Evolutionary conservation across 2,888 invertebrate species (phyloP).

Genomic region (Agonum fuliginosum): DNA sequence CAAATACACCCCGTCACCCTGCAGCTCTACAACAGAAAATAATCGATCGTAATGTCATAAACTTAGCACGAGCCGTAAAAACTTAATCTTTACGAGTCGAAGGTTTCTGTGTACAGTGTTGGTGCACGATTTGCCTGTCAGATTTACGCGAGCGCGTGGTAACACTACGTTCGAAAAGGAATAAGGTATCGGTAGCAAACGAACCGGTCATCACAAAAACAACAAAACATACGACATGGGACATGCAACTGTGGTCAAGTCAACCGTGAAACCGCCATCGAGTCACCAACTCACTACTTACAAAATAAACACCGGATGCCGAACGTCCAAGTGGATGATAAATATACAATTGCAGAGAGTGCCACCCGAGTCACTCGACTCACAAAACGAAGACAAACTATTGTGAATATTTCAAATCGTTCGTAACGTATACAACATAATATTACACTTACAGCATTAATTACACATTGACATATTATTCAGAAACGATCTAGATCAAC

Average conservation of each 20-base stretch:
- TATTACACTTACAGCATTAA: constrained; percentile 28
- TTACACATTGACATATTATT: constrained; percentile 41
- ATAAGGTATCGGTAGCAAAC: constrained; percentile 22
- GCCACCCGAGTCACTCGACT: not conserved
- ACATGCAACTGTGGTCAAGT: not conserved
- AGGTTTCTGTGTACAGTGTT: constrained; percentile 27
- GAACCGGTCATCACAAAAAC: constrained; percentile 11
- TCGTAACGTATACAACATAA: not conserved
- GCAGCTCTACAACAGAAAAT: constrained; percentile 36
- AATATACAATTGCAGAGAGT: not conserved
- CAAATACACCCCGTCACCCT: not conserved
- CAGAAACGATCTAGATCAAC: not conserved
- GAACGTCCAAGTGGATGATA: constrained; percentile 3
- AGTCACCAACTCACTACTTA: not conserved
- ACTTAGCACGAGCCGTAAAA: constrained; percentile 45
- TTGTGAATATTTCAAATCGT: constrained; percentile 32
- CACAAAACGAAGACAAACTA: constrained; percentile 14
- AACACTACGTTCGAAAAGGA: not conserved
- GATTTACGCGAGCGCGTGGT: constrained; percentile 34
- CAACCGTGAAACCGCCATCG: not conserved
- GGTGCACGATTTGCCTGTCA: constrained; percentile 48
- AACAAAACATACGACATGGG: constrained; percentile 24
- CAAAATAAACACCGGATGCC: not conserved
- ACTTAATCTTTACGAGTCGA: constrained; percentile 51
- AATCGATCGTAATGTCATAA: constrained; percentile 48